Percentiles rank a stretch among this genome's conserved stretches.
phyloP scores from a whole-genome alignment of 2,797 vertebrate species.

The Chiloscyllium punctatum region DNA sequence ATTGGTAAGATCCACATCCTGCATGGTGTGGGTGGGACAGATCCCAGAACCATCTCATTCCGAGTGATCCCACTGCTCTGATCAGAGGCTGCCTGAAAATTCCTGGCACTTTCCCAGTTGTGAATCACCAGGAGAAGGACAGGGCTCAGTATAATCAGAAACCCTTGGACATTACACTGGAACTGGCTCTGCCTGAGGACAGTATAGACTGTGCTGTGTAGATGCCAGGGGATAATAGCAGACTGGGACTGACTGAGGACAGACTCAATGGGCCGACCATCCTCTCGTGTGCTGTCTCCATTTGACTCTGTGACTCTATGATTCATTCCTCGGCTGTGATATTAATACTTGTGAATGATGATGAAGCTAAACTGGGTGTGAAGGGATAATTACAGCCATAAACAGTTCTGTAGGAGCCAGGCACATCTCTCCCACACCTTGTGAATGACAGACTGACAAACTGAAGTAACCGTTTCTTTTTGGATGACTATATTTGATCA shows the following conservation, averaged over 20 bases:
- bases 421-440: not conserved
- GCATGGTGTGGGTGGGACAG: no score
- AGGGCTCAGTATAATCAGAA: not conserved
- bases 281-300: no score
- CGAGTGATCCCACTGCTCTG: not conserved
- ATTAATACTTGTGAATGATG: not conserved
- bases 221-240: not conserved
- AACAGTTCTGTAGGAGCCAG: no score
- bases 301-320: not conserved
- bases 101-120: not conserved
- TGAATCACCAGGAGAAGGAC: not conserved
- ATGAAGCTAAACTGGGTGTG: not conserved
- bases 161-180: not conserved
- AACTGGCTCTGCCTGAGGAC: not conserved
- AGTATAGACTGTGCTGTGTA: not conserved
- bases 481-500: not conserved
- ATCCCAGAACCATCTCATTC: not conserved
- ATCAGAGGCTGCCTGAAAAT: not conserved
- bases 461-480: not conserved
- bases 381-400: not conserved
- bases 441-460: not conserved
- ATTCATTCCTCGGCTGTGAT: not conserved
- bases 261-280: no score
- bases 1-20: no score
- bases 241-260: not conserved